Conservation (phyloP, 2,888 invertebrate species). For the Phortica okadai region DNA sequence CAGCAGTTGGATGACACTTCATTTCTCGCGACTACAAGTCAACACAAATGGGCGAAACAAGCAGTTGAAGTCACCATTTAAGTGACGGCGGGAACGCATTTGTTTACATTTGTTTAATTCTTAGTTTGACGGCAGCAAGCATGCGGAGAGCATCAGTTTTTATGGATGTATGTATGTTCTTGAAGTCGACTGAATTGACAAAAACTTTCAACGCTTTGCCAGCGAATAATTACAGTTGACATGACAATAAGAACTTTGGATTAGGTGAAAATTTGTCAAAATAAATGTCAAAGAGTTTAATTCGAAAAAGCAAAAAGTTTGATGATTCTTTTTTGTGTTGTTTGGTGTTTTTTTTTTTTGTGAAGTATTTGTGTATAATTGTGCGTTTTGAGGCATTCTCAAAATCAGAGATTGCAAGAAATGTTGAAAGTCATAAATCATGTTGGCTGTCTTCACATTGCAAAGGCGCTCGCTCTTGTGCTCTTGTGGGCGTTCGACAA, state of each 20-base stretch:
- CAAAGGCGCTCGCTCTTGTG: neutral
- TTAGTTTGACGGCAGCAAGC: too few species aligned
- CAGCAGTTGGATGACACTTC: neutral
- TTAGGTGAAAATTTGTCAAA: neutral
- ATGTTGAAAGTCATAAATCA: conserved; percentile 53
- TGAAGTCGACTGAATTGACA: too few species aligned
- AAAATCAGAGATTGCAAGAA: conserved; percentile 22
- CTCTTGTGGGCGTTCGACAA: conserved; percentile 33
- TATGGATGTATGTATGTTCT: too few species aligned
- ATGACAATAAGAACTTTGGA: neutral
- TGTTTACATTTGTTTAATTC: too few species aligned
- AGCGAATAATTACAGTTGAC: too few species aligned
- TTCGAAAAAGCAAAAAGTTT: neutral
- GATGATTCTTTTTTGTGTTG: too few species aligned
- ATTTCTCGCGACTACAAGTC: neutral
- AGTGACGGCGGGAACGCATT: too few species aligned
- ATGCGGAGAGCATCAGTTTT: too few species aligned
- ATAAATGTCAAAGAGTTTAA: neutral
- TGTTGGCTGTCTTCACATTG: conserved; percentile 52
- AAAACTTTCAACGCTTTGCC: too few species aligned
- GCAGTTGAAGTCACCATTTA: neutral
- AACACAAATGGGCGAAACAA: neutral
- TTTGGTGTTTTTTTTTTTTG: neutral
- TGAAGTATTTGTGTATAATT: neutral
- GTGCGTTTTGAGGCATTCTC: neutral